These are phyloP conservation scores for Helobdella robusta DNA, from an alignment of 2,888 invertebrate genomes.

Conservation along the genomic window DNA sequence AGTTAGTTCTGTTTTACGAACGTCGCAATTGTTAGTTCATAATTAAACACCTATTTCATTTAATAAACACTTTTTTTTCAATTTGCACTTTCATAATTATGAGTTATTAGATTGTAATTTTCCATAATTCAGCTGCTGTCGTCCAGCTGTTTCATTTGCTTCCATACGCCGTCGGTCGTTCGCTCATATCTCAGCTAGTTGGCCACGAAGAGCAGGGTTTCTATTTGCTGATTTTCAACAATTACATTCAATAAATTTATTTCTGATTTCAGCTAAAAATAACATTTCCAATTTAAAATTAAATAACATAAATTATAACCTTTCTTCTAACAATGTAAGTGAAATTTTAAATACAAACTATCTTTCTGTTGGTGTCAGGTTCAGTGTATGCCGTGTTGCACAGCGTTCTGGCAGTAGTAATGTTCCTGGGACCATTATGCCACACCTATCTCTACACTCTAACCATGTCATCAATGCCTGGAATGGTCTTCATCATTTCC, in stretches of 20 bases:
- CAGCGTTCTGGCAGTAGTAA: slow-evolving; percentile 45
- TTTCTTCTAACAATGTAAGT: neutral
- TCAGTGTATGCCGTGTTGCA: slow-evolving; percentile 47
- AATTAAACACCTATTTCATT: too few relatives aligned
- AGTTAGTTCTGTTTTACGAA: slow-evolving; percentile 34
- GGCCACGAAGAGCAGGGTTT: slow-evolving; percentile 46
- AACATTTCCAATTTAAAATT: neutral
- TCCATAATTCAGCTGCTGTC: slow-evolving; percentile 40
- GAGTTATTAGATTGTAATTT: too few relatives aligned
- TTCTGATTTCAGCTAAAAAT: neutral
- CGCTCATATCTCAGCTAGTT: slow-evolving; percentile 43
- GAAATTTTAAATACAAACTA: neutral
- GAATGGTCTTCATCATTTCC: slow-evolving; percentile 45
- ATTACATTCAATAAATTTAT: neutral
- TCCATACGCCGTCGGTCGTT: slow-evolving; percentile 46
- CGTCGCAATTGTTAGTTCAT: too few relatives aligned
- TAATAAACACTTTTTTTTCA: too few relatives aligned
- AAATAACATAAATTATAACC: neutral
- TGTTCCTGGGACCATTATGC: slow-evolving; percentile 45
- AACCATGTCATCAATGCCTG: slow-evolving; percentile 40
- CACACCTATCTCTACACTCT: slow-evolving; percentile 45
- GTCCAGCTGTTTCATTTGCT: slow-evolving; percentile 44
- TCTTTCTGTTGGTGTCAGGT: slow-evolving; percentile 37
- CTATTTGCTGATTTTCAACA: too few relatives aligned
- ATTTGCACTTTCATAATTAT: too few relatives aligned